Base-by-base conservation (phyloP, 2,113 vertebrate genomes). In the Suricata suricatta region DNA sequence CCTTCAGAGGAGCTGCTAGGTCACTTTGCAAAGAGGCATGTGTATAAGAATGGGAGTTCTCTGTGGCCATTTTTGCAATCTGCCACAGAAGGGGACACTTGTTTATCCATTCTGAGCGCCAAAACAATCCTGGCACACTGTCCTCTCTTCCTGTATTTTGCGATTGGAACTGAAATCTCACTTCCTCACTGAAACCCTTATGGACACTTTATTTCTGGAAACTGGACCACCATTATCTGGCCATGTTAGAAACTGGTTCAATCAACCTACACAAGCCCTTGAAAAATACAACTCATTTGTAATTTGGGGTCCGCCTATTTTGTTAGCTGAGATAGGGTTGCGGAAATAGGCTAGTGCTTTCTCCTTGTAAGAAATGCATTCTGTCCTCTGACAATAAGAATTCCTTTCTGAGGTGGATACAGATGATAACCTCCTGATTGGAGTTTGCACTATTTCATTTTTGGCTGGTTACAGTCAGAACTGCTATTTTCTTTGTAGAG, bases 391-490 rank as follows among this genome's bases (percentile, higher is more conserved):
- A 60, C 64, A 82, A 54, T 95, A 93, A 95, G 47, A 91, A 88
- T 91, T 91, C 29, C 66, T 91, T 83, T 94, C 50, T 88, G 93
- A 92, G 89, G 80, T 92, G n/a, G 90, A 93, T 88, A 71, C 69
- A 86, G 90, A 93, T 95, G 90, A 96, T 97, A 87, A 95, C 89
- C 76, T 93, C 82, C 38, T 52, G 41, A 94, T 95, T 93, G 91
- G 86, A 57, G 72, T 87, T 95, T 92, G 83, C 50, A 95, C 50
- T 97, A n/a, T 93, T 97, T 97, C 83, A 95, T 93, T 97, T 98
- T 97, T 93, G 96, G 82, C 88, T 94, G 77, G 77, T 90, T 93
- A 60, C 38, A 93, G 95, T 68, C 83, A 97, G 91, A 96, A 86
- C 29, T 89, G 91, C 87, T 95, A 85, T 95, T 96, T 98, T 97